Evolutionary conservation across 2,797 vertebrate genomes (phyloP).

Genomic region (Botia almorhae): DNA sequence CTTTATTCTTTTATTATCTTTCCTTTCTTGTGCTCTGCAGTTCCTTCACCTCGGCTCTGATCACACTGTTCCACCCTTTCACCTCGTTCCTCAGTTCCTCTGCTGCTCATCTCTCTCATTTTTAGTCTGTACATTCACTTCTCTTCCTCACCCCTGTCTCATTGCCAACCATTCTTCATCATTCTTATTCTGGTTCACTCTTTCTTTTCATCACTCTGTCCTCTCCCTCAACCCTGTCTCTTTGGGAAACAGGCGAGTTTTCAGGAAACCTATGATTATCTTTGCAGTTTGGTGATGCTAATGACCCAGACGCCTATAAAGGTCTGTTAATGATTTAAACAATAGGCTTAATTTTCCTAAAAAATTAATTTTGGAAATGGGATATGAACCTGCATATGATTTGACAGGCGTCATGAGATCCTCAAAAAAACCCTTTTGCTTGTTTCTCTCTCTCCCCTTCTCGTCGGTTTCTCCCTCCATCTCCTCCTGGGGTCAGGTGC

Average conservation of each 20-base stretch:
- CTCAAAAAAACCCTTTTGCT: too few species aligned
- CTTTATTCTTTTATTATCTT: conserved; percentile 39
- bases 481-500: conserved; percentile 66
- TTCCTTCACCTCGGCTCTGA: conserved; percentile 18
- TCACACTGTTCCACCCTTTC: conserved; percentile 19
- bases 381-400: too few species aligned
- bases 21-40: conserved; percentile 19
- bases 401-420: too few species aligned
- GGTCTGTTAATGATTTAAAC: too few species aligned
- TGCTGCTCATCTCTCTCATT: conserved; percentile 16
- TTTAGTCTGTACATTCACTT: neutral
- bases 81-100: conserved; percentile 24
- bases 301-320: too few species aligned
- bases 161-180: neutral
- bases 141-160: neutral
- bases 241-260: neutral
- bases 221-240: neutral
- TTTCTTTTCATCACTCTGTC: neutral
- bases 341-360: too few species aligned
- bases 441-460: neutral
- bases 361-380: too few species aligned
- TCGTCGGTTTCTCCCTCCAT: conserved; percentile 21
- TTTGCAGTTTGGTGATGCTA: too few species aligned
- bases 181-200: neutral
- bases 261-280: neutral